Percentiles rank a stretch among this genome's conserved stretches.
Evolutionary conservation across 2,797 vertebrate species (phyloP).

Genomic region (Holocentrus rufus): DNA sequence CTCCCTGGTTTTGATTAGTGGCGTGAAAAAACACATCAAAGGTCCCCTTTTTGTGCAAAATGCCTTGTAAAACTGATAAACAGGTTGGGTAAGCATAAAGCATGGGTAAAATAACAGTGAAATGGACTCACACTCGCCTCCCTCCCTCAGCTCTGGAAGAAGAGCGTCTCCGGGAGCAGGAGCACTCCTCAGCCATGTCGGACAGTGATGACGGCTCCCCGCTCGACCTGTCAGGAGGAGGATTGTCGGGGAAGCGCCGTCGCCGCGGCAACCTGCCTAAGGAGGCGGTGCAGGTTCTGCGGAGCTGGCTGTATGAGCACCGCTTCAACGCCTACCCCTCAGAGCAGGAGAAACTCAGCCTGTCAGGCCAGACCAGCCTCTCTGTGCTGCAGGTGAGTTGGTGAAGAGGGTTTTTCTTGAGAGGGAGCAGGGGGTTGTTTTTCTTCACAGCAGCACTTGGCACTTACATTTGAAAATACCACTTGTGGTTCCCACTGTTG

Average conservation of each 20-base stretch:
- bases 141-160: conserved; percentile 78
- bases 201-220: conserved; percentile 91
- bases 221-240: conserved; percentile 83
- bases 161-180: conserved; percentile 75
- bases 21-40: not conserved
- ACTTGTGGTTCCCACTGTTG: not conserved
- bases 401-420: not conserved
- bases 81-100: not conserved
- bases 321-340: conserved; percentile 97
- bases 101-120: not conserved
- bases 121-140: not conserved
- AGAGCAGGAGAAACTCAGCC: conserved; percentile 93
- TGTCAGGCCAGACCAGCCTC: conserved; percentile 91
- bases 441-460: not conserved
- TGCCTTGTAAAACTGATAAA: not conserved
- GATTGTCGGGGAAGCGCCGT: conserved; percentile 86
- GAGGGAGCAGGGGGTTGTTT: not conserved
- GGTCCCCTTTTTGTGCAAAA: not conserved
- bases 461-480: conserved; percentile 1
- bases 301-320: conserved; percentile 96
- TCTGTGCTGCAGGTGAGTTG: conserved; percentile 91
- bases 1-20: not conserved
- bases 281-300: conserved; percentile 93
- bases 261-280: conserved; percentile 96
- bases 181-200: conserved; percentile 83